phyloP scores from a whole-genome alignment of 2,113 vertebrate species.

The Hyla sarda region DNA sequence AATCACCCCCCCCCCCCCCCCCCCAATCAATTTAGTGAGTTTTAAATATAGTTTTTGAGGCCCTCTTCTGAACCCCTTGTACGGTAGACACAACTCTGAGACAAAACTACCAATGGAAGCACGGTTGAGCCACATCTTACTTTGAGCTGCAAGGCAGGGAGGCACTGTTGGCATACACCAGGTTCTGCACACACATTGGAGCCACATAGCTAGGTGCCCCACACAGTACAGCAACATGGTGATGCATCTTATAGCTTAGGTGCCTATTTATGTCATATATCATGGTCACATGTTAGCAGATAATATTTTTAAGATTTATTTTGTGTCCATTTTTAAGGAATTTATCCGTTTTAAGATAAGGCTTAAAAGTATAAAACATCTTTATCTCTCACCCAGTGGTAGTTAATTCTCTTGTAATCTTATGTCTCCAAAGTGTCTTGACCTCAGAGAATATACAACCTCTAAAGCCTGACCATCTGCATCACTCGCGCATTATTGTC shows the following conservation, averaged over 20 bases:
- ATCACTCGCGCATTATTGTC: background rate
- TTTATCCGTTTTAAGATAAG: background rate
- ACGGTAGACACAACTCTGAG: no score
- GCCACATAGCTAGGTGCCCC: background rate
- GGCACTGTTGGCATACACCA: background rate
- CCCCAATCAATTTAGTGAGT: no score
- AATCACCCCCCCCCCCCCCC: no score
- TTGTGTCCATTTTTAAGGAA: background rate
- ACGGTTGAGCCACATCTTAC: no score
- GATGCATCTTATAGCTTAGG: no score
- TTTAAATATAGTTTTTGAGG: no score
- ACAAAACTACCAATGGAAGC: no score
- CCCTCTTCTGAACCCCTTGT: no score
- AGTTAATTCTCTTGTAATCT: conserved; percentile 19
- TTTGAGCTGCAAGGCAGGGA: background rate
- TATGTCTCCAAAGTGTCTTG: conserved; percentile 12
- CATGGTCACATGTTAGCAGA: no score
- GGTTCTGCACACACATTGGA: background rate
- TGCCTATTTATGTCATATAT: background rate
- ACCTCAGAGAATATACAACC: conserved; percentile 11
- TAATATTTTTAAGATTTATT: no score
- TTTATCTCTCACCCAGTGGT: background rate
- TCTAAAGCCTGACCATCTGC: conserved; percentile 34
- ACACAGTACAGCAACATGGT: no score
- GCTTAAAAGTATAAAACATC: background rate